A percentile compares a stretch with the other conserved stretches of the same genome.
Evolutionary conservation across 2,113 vertebrate genomes (phyloP).

Genomic region (Gymnorhina tibicen): DNA sequence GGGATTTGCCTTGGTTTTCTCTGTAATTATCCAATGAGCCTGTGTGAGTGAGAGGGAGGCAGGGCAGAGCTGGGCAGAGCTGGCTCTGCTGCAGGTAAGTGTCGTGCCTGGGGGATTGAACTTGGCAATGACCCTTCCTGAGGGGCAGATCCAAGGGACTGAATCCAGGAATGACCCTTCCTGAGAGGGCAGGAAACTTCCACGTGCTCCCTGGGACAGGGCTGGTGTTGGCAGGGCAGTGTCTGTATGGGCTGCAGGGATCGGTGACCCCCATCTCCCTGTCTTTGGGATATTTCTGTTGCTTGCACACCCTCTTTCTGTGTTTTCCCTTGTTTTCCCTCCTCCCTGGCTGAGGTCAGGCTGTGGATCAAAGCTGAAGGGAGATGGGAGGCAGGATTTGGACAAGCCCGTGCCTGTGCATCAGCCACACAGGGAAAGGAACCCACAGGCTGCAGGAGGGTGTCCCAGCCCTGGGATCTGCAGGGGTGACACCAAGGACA

Average conservation of each 20-base stretch:
- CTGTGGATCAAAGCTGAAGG: neutral
- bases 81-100: neutral
- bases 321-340: neutral
- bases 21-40: conserved; percentile 47
- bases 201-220: neutral
- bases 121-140: neutral
- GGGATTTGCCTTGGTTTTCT: conserved; percentile 57
- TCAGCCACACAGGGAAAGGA: neutral
- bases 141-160: neutral
- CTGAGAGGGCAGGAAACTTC: neutral
- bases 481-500: neutral
- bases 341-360: neutral
- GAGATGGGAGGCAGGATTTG: neutral
- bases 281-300: neutral
- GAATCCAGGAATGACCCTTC: neutral
- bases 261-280: neutral
- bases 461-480: neutral
- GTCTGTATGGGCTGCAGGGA: neutral
- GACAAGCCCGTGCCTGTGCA: neutral
- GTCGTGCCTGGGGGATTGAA: neutral
- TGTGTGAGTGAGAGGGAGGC: neutral
- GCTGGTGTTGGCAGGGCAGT: neutral
- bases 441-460: fast-evolving
- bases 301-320: neutral
- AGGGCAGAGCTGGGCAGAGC: neutral